phyloP scores from a whole-genome alignment of 2,113 vertebrate genomes.

The Rhegmatorhina hoffmannsi region DNA sequence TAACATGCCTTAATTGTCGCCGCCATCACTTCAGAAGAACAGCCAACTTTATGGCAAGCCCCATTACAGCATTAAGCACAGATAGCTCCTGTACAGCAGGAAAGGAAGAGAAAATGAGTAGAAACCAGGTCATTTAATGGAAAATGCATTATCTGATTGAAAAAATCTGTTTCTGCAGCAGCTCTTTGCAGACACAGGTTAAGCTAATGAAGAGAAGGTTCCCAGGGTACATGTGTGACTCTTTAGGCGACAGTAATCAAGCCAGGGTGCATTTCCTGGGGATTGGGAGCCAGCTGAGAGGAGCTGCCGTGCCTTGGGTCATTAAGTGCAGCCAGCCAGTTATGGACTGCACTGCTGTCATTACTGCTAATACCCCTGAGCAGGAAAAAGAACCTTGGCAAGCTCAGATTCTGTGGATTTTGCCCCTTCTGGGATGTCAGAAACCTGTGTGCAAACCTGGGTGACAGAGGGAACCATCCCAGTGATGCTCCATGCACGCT shows the following conservation, averaged over 20 bases:
- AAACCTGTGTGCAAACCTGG: neutral
- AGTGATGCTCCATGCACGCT: rapidly evolving
- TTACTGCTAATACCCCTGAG: neutral
- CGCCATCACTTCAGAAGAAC: neutral
- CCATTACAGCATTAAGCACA: neutral
- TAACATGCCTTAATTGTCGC: neutral
- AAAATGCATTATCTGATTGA: slow-evolving; percentile 54
- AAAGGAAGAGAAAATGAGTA: slow-evolving; percentile 16
- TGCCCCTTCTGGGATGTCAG: neutral
- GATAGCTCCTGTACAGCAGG: slow-evolving; percentile 17
- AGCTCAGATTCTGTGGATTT: neutral
- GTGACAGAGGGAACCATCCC: neutral
- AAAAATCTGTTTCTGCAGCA: slow-evolving; percentile 44
- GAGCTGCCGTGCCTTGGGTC: neutral
- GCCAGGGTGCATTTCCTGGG: slow-evolving; percentile 54
- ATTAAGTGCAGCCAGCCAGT: slow-evolving; percentile 48
- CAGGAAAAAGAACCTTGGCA: neutral
- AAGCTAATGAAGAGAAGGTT: slow-evolving; percentile 60
- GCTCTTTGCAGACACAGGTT: neutral
- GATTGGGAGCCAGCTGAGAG: slow-evolving; percentile 62
- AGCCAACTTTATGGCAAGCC: neutral
- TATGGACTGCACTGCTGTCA: neutral
- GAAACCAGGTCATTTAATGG: slow-evolving; percentile 4
- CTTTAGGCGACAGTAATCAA: slow-evolving; percentile 50
- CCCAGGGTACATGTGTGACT: slow-evolving; percentile 13